Conservation (phyloP, 1,140 invertebrate genomes). For the Periplaneta americana region DNA sequence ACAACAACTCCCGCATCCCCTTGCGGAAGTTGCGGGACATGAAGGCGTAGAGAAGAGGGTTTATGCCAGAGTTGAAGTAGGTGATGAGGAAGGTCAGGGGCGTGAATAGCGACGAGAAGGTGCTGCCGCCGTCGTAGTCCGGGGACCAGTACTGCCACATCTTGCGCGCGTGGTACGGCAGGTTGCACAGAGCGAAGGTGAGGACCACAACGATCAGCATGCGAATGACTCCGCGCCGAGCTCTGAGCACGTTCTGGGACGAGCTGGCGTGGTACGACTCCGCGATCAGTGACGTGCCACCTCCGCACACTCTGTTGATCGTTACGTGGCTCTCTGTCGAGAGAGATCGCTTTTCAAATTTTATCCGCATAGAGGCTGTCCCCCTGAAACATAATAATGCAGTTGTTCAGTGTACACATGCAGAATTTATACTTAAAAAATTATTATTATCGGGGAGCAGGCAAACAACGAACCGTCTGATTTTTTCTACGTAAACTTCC, state of each 20-base stretch:
- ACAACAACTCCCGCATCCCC: constrained; percentile 60
- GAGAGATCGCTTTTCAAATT: not conserved
- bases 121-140: constrained; percentile 53
- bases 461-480: too few relatives aligned
- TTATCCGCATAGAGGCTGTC: not conserved
- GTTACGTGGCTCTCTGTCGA: not conserved
- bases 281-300: constrained; percentile 23
- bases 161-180: constrained; percentile 77
- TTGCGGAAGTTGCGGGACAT: constrained; percentile 71
- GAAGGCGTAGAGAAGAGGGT: constrained; percentile 79
- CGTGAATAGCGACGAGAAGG: constrained; percentile 68
- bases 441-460: too few relatives aligned
- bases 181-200: constrained; percentile 77
- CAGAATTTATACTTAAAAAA: too few relatives aligned
- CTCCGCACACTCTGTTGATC: not conserved
- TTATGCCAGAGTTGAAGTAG: constrained; percentile 79
- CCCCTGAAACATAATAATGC: not conserved
- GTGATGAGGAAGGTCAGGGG: constrained; percentile 77
- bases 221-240: constrained; percentile 59
- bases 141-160: constrained; percentile 66
- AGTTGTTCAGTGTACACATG: too few relatives aligned
- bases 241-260: constrained; percentile 60
- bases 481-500: too few relatives aligned
- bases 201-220: constrained; percentile 78
- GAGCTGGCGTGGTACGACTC: constrained; percentile 46